Percentiles rank a stretch among this genome's conserved stretches.
phyloP scores from a whole-genome alignment of 1,140 invertebrate genomes.

The Zaprionus davidi region DNA sequence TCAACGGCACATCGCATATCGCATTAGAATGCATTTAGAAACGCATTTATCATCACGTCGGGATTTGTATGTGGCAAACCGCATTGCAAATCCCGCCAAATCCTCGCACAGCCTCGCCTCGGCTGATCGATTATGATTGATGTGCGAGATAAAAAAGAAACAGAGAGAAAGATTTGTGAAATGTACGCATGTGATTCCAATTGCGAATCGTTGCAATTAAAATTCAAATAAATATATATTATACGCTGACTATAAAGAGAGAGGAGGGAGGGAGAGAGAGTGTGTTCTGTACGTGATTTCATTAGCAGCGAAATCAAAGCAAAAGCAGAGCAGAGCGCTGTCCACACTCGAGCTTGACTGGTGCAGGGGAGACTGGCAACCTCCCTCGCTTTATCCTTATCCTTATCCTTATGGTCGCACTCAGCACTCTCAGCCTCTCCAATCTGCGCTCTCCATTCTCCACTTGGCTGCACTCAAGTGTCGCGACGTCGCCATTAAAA shows the following conservation, averaged over 20 bases:
- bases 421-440: slow-evolving; percentile 11
- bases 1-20: slow-evolving; percentile 14
- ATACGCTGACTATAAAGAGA: background rate
- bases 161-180: slow-evolving; percentile 7
- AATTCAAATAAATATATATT: slow-evolving; percentile 58
- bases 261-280: background rate
- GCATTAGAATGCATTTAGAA: slow-evolving; percentile 81
- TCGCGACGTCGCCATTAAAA: slow-evolving; percentile 75
- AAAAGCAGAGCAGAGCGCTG: slow-evolving; percentile 9
- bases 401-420: slow-evolving; percentile 36
- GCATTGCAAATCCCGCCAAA: slow-evolving; percentile 45
- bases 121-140: slow-evolving; percentile 79
- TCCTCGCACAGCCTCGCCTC: slow-evolving; percentile 30
- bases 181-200: slow-evolving; percentile 1
- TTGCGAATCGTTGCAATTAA: slow-evolving; percentile 62
- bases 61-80: slow-evolving; percentile 50
- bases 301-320: slow-evolving; percentile 68
- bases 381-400: slow-evolving; percentile 19
- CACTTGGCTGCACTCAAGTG: slow-evolving; percentile 71
- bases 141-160: slow-evolving; percentile 28
- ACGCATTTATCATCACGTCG: slow-evolving; percentile 66
- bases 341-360: slow-evolving; percentile 35
- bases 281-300: slow-evolving; percentile 64
- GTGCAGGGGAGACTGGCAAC: background rate
- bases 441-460: slow-evolving; percentile 20